These are phyloP conservation scores for Thera britannica DNA, from an alignment of 2,888 invertebrate genomes.

Conservation along the genomic window DNA sequence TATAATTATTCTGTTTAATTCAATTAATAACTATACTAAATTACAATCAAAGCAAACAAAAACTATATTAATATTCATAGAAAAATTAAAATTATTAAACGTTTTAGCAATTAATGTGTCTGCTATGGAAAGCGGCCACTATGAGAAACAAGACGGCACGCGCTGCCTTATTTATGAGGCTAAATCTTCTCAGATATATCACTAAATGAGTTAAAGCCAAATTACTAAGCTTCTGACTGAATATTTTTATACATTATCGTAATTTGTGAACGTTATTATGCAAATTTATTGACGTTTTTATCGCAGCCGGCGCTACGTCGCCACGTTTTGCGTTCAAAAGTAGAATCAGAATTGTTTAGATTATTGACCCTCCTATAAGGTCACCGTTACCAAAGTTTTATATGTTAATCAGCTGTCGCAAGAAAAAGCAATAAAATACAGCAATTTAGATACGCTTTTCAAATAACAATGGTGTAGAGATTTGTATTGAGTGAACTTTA, in stretches of 20 bases:
- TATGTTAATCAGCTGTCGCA: conserved; percentile 50
- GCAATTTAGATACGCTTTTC: conserved; percentile 30
- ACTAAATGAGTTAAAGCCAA: conserved; percentile 45
- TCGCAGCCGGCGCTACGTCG: conserved; percentile 45
- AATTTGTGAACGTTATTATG: conserved; percentile 65
- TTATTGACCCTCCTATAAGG: conserved; percentile 52
- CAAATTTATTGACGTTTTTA: conserved; percentile 66
- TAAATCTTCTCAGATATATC: conserved; percentile 37
- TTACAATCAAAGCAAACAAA: conserved; percentile 33
- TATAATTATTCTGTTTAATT: conserved; percentile 6
- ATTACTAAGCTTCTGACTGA: conserved; percentile 52
- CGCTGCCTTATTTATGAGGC: conserved; percentile 41
- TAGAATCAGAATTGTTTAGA: conserved; percentile 50
- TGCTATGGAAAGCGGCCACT: conserved; percentile 33
- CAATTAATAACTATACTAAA: conserved; percentile 35
- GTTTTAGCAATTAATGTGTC: conserved; percentile 39
- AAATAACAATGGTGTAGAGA: conserved; percentile 28
- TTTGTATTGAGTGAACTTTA: conserved; percentile 25
- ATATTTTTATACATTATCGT: conserved; percentile 56
- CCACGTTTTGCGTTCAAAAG: conserved; percentile 45
- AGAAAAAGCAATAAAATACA: conserved; percentile 42
- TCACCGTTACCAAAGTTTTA: conserved; percentile 53
- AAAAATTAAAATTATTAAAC: conserved; percentile 35
- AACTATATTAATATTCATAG: conserved; percentile 41
- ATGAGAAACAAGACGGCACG: conserved; percentile 28